A percentile compares a stretch with the other conserved stretches of the same genome.
Evolutionary conservation across 2,797 vertebrate species (phyloP).

Genomic region (Arnoldichthys spilopterus): DNA sequence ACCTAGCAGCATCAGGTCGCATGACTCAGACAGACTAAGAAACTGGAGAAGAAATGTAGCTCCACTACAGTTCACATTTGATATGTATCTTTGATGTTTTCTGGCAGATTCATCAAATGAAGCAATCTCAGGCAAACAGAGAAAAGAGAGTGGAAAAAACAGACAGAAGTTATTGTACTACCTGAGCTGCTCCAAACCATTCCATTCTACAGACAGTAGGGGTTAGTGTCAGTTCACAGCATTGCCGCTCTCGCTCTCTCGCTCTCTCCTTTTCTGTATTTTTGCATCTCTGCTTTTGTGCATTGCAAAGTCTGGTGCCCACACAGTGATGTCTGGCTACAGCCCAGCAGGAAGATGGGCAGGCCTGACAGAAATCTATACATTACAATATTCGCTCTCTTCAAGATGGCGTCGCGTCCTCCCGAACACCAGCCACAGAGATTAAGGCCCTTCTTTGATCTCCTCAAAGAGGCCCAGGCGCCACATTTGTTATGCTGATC

Average conservation of each 20-base stretch:
- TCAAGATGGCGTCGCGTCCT: slow-evolving; percentile 31
- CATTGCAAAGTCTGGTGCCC: slow-evolving; percentile 52
- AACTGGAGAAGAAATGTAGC: slow-evolving; percentile 15
- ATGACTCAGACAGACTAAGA: slow-evolving; percentile 21
- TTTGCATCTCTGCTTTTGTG: slow-evolving; percentile 60
- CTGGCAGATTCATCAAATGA: slow-evolving; percentile 70
- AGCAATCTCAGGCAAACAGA: slow-evolving; percentile 39
- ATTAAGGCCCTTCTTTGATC: slow-evolving; percentile 64
- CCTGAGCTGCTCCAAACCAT: slow-evolving; percentile 69
- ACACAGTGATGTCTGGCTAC: slow-evolving; percentile 56
- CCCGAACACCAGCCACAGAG: slow-evolving; percentile 43
- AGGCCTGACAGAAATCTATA: slow-evolving; percentile 57
- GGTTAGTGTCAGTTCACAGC: slow-evolving; percentile 64
- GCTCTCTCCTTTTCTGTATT: slow-evolving; percentile 52
- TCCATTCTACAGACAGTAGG: slow-evolving; percentile 68
- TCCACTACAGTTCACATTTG: slow-evolving; percentile 29
- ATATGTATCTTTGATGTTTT: slow-evolving; percentile 61
- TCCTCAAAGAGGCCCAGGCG: slow-evolving; percentile 39
- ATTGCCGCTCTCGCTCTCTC: slow-evolving; percentile 49
- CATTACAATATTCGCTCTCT: slow-evolving; percentile 67
- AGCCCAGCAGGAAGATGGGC: slow-evolving; percentile 53
- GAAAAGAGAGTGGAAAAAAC: slow-evolving; percentile 37
- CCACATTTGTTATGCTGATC: slow-evolving; percentile 49
- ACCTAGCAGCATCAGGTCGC: slow-evolving; percentile 56
- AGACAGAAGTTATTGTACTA: slow-evolving; percentile 65